Base-by-base conservation (phyloP, 2,113 vertebrate species). In the Turnix velox region DNA sequence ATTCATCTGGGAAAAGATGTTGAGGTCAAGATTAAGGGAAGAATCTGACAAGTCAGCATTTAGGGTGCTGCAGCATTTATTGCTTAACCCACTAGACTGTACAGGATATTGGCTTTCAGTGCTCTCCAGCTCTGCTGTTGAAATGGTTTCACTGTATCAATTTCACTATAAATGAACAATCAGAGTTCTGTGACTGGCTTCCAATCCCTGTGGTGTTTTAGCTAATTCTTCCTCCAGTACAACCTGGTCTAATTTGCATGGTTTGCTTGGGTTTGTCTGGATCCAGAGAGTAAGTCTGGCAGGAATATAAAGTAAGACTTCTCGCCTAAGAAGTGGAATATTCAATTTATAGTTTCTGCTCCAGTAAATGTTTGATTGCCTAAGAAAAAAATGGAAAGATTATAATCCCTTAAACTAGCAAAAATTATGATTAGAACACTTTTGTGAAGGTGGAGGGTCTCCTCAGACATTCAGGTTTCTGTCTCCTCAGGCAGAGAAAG, bases 1-100 rank as follows among this genome's bases (percentile, higher is more conserved):
- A 88, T 81, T 91, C 89, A 87, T 17, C 61, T 78, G 45, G 84
- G 91, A 88, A 91, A 89, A 84, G 66, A 75, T 23, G n/a, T 51
- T 27, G 52, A 82, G 35, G 87, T 66, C 71, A 61, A 87, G 87
- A 75, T 68, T 57, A 84, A 94, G 73, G 65, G 22, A 87, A 84
- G 59, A 93, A 95, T 93, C 55, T 35, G 69, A 46, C 14, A 77
- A 88, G 86, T 90, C 86, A 92, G 76, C 83, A 88, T 77, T 92
- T 74, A 74, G 45, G 68, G 42, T 42, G 58, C 68, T 84, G 68
- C 35, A n/a, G 14, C 4, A 5, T 48, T 81, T 85, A 61, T 76
- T 93, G 68, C 84, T 59, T 78, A 81, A 87, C 35, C 12, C 37
- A 25, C 24, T 59, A 65, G 69, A 46, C 65, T 80, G 43, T 57